These are phyloP conservation scores for Lasioglossum figueresi DNA, from an alignment of 2,888 invertebrate species.

Conservation along the genomic window DNA sequence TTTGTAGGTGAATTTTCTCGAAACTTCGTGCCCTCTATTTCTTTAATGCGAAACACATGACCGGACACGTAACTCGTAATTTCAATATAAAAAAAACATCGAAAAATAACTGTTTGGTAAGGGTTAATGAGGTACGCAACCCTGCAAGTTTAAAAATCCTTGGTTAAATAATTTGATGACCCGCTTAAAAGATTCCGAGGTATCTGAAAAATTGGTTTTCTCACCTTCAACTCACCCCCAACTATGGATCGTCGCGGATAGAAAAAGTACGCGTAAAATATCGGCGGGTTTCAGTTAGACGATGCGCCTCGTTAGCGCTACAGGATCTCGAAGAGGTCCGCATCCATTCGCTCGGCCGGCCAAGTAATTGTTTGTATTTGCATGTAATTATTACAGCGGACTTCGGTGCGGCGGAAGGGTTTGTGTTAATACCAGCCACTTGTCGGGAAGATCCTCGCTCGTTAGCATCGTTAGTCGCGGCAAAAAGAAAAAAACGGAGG, in stretches of 20 bases:
- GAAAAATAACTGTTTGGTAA: too few relatives aligned
- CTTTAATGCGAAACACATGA: too few relatives aligned
- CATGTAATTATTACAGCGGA: conserved; percentile 74
- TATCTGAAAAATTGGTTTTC: background rate
- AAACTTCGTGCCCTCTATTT: too few relatives aligned
- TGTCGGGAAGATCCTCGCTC: conserved; percentile 69
- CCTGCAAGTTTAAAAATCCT: background rate
- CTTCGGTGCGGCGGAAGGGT: conserved; percentile 59
- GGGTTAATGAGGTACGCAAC: background rate
- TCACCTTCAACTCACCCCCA: too few relatives aligned
- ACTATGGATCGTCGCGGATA: background rate
- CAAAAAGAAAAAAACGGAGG: conserved; percentile 30
- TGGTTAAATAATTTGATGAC: background rate
- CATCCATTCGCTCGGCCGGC: conserved; percentile 27
- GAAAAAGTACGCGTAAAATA: background rate
- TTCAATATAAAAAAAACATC: too few relatives aligned
- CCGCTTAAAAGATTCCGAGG: background rate
- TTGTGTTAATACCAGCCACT: conserved; percentile 69
- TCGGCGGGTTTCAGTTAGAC: background rate
- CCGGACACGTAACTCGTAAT: too few relatives aligned
- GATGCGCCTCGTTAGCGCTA: background rate
- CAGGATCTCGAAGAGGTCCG: background rate
- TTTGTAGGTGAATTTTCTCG: too few relatives aligned
- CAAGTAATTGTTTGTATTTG: conserved; percentile 79
- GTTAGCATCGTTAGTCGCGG: conserved; percentile 75